These are phyloP conservation scores for Lutraria lutraria DNA, from an alignment of 2,888 invertebrate genomes.

Conservation along the genomic window DNA sequence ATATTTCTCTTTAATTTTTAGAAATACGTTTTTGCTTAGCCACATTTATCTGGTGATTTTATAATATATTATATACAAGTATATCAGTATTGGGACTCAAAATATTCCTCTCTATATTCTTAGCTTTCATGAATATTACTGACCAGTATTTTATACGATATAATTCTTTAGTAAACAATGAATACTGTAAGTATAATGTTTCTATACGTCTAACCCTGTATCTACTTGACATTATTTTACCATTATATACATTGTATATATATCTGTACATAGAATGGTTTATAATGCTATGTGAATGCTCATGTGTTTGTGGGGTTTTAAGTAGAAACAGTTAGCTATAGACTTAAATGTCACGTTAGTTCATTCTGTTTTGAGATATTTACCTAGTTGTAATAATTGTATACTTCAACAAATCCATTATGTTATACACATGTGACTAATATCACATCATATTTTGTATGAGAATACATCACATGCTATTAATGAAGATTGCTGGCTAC, in stretches of 20 bases:
- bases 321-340: conserved; percentile 1
- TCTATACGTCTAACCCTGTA: neutral
- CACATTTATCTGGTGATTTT: neutral
- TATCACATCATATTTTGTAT: too few species aligned
- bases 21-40: neutral
- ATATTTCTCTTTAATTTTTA: neutral
- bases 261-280: neutral
- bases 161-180: conserved; percentile 32
- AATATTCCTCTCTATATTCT: neutral
- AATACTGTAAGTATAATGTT: conserved; percentile 30
- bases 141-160: conserved; percentile 4
- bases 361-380: too few species aligned
- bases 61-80: neutral
- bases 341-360: too few species aligned
- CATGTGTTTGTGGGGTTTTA: neutral
- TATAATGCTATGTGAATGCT: neutral
- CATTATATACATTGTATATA: neutral
- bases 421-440: too few species aligned
- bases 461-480: too few species aligned
- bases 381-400: too few species aligned
- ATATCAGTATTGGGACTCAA: neutral
- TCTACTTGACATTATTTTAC: neutral
- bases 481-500: too few species aligned
- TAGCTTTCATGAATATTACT: neutral
- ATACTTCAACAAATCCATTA: too few species aligned